Evolutionary conservation across 1,140 invertebrate species (phyloP).

Genomic region (Caenorhabditis briggsae): DNA sequence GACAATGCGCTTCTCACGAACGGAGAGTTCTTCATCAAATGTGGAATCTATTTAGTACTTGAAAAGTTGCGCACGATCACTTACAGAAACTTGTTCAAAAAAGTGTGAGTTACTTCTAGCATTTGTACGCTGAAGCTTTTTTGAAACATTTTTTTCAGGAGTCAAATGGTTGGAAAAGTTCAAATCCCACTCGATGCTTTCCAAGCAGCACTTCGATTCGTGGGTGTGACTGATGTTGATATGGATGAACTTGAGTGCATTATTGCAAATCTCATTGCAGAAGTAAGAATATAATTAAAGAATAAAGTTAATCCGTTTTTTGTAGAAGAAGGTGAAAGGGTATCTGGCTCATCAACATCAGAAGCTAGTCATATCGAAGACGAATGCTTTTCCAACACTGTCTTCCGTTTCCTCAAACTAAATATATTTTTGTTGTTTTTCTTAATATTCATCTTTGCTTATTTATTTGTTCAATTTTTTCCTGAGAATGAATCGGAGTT

Average conservation of each 20-base stretch:
- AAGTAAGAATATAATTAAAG: conserved; percentile 80
- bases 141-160: conserved; percentile 79
- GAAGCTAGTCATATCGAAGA: conserved; percentile 96
- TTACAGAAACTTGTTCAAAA: conserved; percentile 93
- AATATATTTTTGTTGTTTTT: conserved; percentile 17
- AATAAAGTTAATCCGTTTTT: conserved; percentile 12
- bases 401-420: conserved; percentile 64
- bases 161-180: conserved; percentile 87
- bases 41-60: conserved; percentile 95
- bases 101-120: conserved; percentile 34
- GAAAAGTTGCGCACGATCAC: conserved; percentile 95
- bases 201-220: conserved; percentile 84
- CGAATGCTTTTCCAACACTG: conserved; percentile 89
- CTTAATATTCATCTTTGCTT: neutral
- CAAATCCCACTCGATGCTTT: conserved; percentile 90
- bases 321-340: conserved; percentile 84
- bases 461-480: neutral
- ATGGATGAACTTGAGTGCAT: conserved; percentile 95
- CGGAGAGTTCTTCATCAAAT: conserved; percentile 92
- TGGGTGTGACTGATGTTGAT: conserved; percentile 87
- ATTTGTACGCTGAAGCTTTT: neutral
- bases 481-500: no score
- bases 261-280: conserved; percentile 93
- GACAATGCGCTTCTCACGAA: conserved; percentile 88
- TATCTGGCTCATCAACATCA: conserved; percentile 97